Evolutionary conservation across 2,888 invertebrate genomes (phyloP), one percentile per base, ranked within the genome.

Genomic region (Synanthedon tipuliformis): DNA sequence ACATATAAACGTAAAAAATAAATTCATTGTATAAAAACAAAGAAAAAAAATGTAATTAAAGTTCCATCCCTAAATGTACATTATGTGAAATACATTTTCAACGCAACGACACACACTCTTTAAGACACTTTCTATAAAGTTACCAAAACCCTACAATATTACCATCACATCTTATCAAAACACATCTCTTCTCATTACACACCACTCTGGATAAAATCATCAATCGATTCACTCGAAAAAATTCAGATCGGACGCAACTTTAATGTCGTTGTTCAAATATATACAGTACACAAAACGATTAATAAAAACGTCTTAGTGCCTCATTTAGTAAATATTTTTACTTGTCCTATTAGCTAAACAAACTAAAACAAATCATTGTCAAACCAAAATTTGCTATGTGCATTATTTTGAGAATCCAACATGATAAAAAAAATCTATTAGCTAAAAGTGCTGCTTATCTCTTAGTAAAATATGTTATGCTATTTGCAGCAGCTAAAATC

Each of bases 81-180:
- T 15, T 45, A 13, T 13, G 13, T 15, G 13, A 45, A n/a, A 13
- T 13, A 11, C 3, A 13, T 55, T 51, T 55, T 52, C 52, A 53
- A 45, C 50, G 40, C 52, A 53, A 45, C 50, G 40, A 52, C 53
- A 50, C 51, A 53, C 55, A 23, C 52, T 41, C 41, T 34, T 50
- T 53, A 50, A 53, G 53, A 53, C 54, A 48, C 54, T 55, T 50
- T 52, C 53, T 51, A 52, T 55, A 55, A 51, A 52, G 52, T 15
- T 45, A 45, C 45, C 45, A 34, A 34, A 23, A 34, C 10, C 34
- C 10, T 34, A 34, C 7, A 34, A 34, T 34, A 34, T 34, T n/a
- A 34, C 34, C 34, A 34, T 34, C 34, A 34, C 10, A 34, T 34
- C 7, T 10, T 34, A 34, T 34, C 34, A 34, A 34, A 34, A 34